These are phyloP conservation scores for Prosapia bicincta DNA, from an alignment of 2,888 invertebrate genomes.

Conservation along the genomic window DNA sequence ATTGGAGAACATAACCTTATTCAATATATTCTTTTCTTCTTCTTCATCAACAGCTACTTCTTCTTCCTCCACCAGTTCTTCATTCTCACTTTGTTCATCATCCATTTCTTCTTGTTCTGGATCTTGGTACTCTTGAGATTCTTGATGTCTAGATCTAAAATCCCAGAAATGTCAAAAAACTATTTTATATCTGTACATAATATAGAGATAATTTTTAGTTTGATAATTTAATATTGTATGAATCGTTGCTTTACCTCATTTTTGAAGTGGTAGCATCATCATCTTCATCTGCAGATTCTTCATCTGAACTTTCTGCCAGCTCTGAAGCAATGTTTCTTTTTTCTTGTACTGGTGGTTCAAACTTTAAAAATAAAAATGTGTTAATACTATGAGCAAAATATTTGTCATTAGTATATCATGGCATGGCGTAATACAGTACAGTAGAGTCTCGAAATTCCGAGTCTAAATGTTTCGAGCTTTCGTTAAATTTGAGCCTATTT, in stretches of 20 bases:
- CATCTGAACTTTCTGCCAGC: slow-evolving; percentile 57
- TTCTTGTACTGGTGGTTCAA: background rate
- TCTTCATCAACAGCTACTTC: slow-evolving; percentile 50
- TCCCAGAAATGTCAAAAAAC: no score
- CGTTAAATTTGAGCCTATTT: no score
- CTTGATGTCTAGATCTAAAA: slow-evolving; percentile 47
- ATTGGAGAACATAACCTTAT: slow-evolving; percentile 35
- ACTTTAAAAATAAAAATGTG: background rate
- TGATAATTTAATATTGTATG: no score
- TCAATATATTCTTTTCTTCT: slow-evolving; percentile 40
- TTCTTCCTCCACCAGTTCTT: slow-evolving; percentile 35
- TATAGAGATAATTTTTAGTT: background rate
- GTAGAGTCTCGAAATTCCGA: no score
- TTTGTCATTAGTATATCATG: no score
- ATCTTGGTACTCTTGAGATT: slow-evolving; percentile 53
- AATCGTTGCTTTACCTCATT: slow-evolving; percentile 28
- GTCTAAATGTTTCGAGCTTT: no score
- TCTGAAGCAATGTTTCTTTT: background rate
- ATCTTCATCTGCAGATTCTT: slow-evolving; percentile 59
- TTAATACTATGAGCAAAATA: no score
- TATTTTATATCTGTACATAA: no score
- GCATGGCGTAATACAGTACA: no score
- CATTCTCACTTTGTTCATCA: slow-evolving; percentile 37
- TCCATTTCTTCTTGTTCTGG: slow-evolving; percentile 46
- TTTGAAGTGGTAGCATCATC: slow-evolving; percentile 48